Base-by-base conservation (phyloP, 1,140 invertebrate species). In the Eumeta japonica region DNA sequence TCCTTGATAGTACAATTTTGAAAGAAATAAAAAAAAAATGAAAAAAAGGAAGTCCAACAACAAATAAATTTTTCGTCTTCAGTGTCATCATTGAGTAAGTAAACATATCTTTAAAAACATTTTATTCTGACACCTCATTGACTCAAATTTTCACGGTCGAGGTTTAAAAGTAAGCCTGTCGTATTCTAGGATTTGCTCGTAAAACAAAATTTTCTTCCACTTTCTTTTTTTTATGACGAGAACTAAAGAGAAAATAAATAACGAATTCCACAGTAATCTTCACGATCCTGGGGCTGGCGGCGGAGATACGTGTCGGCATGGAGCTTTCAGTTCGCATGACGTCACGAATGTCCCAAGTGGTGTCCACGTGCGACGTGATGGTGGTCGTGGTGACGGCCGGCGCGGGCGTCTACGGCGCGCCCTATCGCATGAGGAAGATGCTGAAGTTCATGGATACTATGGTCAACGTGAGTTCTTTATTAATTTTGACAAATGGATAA, bases 341-440 rank as follows among this genome's bases (percentile, higher is more conserved):
- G 0, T 71, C 67, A 10, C 56, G 54, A 28, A 76, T 66, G 53
- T 62, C 66, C 0, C 61, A 74, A 17, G 59, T 75, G 10, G 70
- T 75, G 37, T 73, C 66, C 1, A 60, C 68, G 2, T 70, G 74
- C 36, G 74, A 76, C 30, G 57, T 76, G 1, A 33, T 75, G 10
- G 66, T 73, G 7, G 68, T 76, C 4, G 65, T 62, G 0, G 49
- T 56, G 1, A 74, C 68, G 0, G 72, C 71, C 0, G 59, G 59
- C 1, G 62, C 62, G 0, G 74, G 71, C 0, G 63, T 76, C 1
- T 76, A 72, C 40, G 67, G 68, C 0, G 70, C 74, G 1, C 74
- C 74, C 0, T 44, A 37, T 7, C 42, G 74, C 4, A 67, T 71
- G 59, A 48, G 55, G n/a, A 60, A 62, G 3, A 62, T 74, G 56